A percentile compares a stretch with the other conserved stretches of the same genome.
Conservation (phyloP, 2,888 invertebrate species). For the Pomacea canaliculata region DNA sequence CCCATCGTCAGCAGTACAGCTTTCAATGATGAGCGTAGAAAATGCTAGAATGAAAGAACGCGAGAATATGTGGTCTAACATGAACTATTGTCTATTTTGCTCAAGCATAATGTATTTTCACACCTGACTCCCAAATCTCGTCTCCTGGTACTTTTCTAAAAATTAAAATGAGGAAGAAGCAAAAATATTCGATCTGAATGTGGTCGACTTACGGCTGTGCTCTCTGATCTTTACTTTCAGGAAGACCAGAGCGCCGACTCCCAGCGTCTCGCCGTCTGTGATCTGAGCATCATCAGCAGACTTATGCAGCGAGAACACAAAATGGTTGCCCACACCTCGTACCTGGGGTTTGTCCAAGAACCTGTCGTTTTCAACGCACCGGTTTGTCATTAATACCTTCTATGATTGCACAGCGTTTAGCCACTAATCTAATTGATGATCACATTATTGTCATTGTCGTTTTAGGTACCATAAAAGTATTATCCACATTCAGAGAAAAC, state of each 20-base stretch:
- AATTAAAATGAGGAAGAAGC: too few species aligned
- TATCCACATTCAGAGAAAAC: too few species aligned
- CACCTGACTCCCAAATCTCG: too few species aligned
- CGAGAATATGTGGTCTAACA: background rate
- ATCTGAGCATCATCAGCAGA: slow-evolving; percentile 12
- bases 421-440: too few species aligned
- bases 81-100: too few species aligned
- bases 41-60: slow-evolving; percentile 4
- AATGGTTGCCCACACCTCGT: slow-evolving; percentile 20
- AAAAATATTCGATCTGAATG: too few species aligned
- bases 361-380: background rate
- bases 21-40: slow-evolving; percentile 20
- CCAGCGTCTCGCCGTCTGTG: slow-evolving; percentile 21
- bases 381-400: too few species aligned
- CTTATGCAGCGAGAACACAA: slow-evolving; percentile 26
- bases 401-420: too few species aligned
- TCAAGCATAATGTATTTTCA: too few species aligned
- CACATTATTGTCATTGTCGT: too few species aligned
- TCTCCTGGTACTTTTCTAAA: too few species aligned
- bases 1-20: slow-evolving; percentile 21
- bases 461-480: too few species aligned
- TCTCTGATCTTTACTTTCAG: slow-evolving; percentile 23
- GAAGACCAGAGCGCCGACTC: slow-evolving; percentile 24
- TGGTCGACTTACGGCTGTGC: slow-evolving; percentile 20
- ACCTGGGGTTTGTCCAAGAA: slow-evolving; percentile 21